A percentile compares a stretch with the other conserved stretches of the same genome.
Conservation (phyloP, 64 coral and sea anemone species). For the Cladopsammia gracilis region DNA sequence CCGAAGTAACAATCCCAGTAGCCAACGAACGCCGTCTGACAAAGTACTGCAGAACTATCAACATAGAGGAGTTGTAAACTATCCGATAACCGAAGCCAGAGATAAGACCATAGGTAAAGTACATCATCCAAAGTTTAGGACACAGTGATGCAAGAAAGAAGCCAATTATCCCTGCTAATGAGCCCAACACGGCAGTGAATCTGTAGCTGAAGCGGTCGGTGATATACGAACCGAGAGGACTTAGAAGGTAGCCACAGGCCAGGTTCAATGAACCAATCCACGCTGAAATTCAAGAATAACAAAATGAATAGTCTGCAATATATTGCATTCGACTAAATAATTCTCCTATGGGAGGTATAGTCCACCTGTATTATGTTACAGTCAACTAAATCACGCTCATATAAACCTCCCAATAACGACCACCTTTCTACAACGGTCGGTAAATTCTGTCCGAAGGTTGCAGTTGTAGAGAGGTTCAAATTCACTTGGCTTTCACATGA, state of each 20-base stretch:
- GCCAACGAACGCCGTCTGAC: slow-evolving; percentile 50
- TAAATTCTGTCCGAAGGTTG: no score
- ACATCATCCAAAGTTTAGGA: slow-evolving; percentile 47
- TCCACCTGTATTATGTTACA: no score
- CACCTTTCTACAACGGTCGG: no score
- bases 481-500: no score
- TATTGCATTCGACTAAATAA: no score
- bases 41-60: slow-evolving; percentile 59
- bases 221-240: slow-evolving; percentile 46
- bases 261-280: slow-evolving; percentile 49
- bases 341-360: no score
- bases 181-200: slow-evolving; percentile 23
- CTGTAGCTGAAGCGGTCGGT: slow-evolving; percentile 48
- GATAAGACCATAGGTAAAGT: slow-evolving; percentile 43
- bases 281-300: slow-evolving; percentile 26
- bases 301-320: no score
- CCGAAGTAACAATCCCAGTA: slow-evolving; percentile 33
- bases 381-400: no score
- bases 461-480: no score
- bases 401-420: no score
- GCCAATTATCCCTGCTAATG: slow-evolving; percentile 7
- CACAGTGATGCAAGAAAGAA: slow-evolving; percentile 32
- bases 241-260: background rate
- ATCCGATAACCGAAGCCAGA: slow-evolving; percentile 15
- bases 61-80: slow-evolving; percentile 18